Base-by-base conservation (phyloP, 1,140 invertebrate species). In the Melitaea cinxia region DNA sequence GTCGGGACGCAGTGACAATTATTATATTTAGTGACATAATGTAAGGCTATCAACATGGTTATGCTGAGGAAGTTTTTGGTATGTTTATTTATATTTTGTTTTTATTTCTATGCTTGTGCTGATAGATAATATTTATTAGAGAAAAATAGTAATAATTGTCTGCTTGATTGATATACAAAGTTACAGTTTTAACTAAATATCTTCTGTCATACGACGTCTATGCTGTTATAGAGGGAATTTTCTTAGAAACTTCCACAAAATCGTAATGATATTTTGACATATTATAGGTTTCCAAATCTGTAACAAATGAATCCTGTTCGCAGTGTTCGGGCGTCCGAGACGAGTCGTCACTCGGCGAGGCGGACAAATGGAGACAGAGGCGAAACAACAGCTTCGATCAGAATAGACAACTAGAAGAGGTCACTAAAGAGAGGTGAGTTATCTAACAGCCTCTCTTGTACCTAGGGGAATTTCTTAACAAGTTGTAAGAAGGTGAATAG, bases 371-470 rank as follows among this genome's bases (percentile, higher is more conserved):
- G 80, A 89, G 91, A 65, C 91, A 91, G 65, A 89, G 91, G 23
- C 85, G 93, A 4, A 91, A 93, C 77, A 76, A 87, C 56, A 92
- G 91, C 63, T 93, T 93, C 73, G 93, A 93, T 75, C 91, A 92
- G 53, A 89, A 89, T 65, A 79, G 93, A 37, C 91, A 92, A 52
- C 79, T 93, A 28, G 92, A 92, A 66, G 90, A 93, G 65, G 88
- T 93, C 58, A 91, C 92, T n/a, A 92, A 83, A 68, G 92, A 93
- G 68, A 86, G 91, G 91, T 75, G 42, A 5, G 35, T 49, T 24
- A 19, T 5, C 19, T 39, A 12, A 12, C 9, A 1, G 17, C n/a
- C 0, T 39, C n/a, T n/a, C n/a, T n/a, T n/a, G n/a, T n/a, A n/a
- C n/a, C n/a, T n/a, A n/a, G n/a, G n/a, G n/a, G n/a, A n/a, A n/a